Evolutionary conservation across 2,113 vertebrate species (phyloP).

Genomic region (Ahaetulla prasina): DNA sequence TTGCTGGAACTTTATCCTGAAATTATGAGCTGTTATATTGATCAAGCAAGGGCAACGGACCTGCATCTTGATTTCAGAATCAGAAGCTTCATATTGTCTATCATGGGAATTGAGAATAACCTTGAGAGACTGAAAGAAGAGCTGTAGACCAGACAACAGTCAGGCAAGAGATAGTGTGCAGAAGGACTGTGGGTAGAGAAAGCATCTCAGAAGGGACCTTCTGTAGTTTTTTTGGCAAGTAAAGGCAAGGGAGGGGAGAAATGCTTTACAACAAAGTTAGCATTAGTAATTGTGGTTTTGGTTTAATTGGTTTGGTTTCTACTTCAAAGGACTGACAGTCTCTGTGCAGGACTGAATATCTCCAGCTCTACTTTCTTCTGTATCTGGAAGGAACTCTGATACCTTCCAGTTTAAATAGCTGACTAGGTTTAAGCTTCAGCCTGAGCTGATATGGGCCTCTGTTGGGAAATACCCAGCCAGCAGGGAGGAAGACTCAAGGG

Average conservation of each 20-base stretch:
- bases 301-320: neutral
- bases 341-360: neutral
- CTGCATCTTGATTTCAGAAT: neutral
- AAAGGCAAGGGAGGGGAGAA: neutral
- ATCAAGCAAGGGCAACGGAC: neutral
- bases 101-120: neutral
- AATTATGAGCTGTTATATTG: neutral
- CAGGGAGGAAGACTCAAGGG: neutral
- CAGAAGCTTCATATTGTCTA: neutral
- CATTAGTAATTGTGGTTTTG: neutral
- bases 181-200: neutral
- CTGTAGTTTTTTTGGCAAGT: neutral
- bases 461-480: neutral
- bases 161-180: neutral
- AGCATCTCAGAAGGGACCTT: neutral
- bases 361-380: neutral
- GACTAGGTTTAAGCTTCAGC: neutral
- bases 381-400: neutral
- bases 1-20: neutral
- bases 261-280: neutral
- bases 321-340: neutral
- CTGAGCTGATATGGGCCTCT: neutral
- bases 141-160: neutral
- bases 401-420: neutral
- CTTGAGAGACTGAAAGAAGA: neutral